These are phyloP conservation scores for Apotomis turbidana DNA, from an alignment of 2,888 invertebrate species.

Conservation along the genomic window DNA sequence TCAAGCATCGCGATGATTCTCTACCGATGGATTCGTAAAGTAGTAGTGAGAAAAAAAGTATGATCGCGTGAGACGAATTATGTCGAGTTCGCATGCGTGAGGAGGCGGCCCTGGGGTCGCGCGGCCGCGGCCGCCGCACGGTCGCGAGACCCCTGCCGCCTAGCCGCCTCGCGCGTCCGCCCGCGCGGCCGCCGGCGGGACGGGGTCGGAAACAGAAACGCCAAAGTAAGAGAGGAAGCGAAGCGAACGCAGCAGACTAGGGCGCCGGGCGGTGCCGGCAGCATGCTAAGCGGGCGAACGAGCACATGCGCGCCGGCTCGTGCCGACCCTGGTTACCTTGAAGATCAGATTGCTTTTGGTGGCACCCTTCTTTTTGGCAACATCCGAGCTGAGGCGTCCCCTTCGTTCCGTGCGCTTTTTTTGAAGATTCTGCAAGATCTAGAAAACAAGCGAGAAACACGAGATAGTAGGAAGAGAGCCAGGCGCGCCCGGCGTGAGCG, in stretches of 20 bases:
- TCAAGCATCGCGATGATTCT: conserved; percentile 82
- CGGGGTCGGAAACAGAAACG: conserved; percentile 75
- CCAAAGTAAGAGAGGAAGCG: conserved; percentile 79
- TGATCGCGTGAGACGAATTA: conserved; percentile 77
- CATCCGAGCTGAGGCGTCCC: conserved; percentile 97
- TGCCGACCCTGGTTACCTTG: conserved; percentile 94
- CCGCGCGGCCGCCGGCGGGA: conserved; percentile 75
- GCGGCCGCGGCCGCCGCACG: conserved; percentile 60
- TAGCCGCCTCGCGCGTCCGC: conserved; percentile 48
- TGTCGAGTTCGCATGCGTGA: conserved; percentile 77
- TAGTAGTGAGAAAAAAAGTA: conserved; percentile 73
- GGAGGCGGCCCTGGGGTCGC: conserved; percentile 55
- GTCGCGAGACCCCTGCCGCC: conserved; percentile 58
- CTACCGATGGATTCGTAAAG: conserved; percentile 79
- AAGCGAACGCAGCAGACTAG: conserved; percentile 80
- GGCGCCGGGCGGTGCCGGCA: conserved; percentile 79
- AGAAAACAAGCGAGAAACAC: conserved; percentile 96
- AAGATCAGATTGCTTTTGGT: conserved; percentile 99
- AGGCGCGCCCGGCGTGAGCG: conserved; percentile 77
- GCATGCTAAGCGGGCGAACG: conserved; percentile 83
- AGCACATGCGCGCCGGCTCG: conserved; percentile 83
- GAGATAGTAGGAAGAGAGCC: conserved; percentile 90
- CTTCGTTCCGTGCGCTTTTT: conserved; percentile 99
- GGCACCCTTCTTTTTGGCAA: conserved; percentile 95
- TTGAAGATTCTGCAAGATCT: conserved; percentile 99